Conservation (phyloP, 2,113 vertebrate species). For the Chaetodon trifascialis region DNA sequence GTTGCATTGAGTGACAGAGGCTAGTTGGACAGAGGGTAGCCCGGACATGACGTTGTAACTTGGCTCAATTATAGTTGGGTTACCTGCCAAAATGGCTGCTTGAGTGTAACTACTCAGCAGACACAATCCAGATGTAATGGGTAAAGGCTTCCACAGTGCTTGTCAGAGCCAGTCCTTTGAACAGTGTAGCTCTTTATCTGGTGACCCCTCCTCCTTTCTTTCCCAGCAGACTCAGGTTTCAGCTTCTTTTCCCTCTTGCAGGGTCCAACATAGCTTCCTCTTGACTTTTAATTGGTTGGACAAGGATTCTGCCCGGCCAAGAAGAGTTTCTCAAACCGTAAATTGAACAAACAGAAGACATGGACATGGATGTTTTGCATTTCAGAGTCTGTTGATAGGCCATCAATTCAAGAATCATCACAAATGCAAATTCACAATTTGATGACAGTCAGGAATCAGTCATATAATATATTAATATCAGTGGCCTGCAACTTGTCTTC, state of each 20-base stretch:
- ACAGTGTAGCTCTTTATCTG: conserved; percentile 8
- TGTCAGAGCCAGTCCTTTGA: not conserved
- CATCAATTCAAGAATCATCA: not conserved
- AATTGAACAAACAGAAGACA: not conserved
- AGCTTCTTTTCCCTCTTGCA: not conserved
- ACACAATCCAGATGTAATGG: conserved; percentile 1
- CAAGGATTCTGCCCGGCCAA: not conserved
- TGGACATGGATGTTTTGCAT: not conserved
- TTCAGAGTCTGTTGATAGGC: not conserved
- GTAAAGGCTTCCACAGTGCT: not conserved
- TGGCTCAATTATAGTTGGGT: not conserved
- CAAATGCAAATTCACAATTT: not conserved
- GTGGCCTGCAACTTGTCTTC: not conserved
- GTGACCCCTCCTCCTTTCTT: conserved; percentile 16
- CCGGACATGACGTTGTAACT: no score
- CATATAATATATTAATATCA: not conserved
- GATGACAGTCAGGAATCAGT: not conserved
- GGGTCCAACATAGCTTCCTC: not conserved
- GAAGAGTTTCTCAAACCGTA: not conserved
- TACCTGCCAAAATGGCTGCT: conserved; percentile 5
- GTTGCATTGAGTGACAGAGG: not conserved
- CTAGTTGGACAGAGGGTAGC: not conserved
- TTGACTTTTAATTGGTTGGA: not conserved
- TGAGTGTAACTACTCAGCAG: not conserved
- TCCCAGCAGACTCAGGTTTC: conserved; percentile 23